phyloP scores from a whole-genome alignment of 2,888 invertebrate species.

The Pandemis corylana region DNA sequence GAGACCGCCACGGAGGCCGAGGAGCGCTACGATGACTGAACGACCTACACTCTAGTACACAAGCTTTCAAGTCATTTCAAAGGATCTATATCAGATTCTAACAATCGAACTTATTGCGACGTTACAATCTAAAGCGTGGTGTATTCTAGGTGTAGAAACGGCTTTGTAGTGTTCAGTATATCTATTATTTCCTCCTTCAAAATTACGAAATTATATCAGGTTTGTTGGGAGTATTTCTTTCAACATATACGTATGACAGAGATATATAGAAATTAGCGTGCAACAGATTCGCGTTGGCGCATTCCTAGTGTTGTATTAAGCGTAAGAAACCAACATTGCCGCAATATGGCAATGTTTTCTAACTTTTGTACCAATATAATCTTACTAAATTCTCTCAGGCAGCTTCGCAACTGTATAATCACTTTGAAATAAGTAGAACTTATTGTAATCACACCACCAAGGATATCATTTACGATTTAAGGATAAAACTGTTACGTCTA shows the following conservation, averaged over 20 bases:
- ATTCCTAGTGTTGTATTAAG: not conserved
- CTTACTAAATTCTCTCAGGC: not conserved
- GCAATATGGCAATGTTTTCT: not conserved
- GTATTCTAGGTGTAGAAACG: not conserved
- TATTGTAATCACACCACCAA: not conserved
- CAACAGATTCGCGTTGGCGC: too few species aligned
- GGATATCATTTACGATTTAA: not conserved
- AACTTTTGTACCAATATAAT: not conserved
- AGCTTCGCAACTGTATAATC: not conserved
- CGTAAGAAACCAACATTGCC: not conserved
- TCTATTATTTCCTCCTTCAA: not conserved
- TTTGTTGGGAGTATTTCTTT: not conserved
- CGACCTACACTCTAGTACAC: not conserved
- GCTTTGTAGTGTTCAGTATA: not conserved
- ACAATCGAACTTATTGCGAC: not conserved
- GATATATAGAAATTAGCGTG: not conserved
- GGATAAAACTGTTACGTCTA: not conserved
- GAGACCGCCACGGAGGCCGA: constrained; percentile 82
- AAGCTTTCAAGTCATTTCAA: not conserved
- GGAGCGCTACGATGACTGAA: constrained; percentile 67
- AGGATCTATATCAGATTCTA: not conserved
- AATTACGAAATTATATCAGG: not conserved
- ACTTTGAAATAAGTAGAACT: not conserved
- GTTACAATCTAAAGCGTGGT: not conserved
- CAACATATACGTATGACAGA: not conserved